These are phyloP conservation scores for Lepus americanus DNA, from an alignment of 2,113 vertebrate species.

Conservation along the genomic window DNA sequence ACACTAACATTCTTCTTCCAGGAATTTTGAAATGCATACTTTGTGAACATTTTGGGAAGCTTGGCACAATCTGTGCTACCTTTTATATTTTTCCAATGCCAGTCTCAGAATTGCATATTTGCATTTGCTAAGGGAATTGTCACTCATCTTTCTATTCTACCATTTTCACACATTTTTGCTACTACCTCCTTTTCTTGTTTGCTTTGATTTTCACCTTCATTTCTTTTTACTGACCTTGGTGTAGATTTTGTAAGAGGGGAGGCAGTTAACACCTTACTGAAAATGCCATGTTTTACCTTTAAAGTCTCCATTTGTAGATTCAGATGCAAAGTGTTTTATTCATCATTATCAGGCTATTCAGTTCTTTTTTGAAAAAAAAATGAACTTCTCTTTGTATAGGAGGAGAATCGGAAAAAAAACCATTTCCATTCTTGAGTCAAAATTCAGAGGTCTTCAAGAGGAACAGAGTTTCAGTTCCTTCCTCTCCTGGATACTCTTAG, in stretches of 20 bases:
- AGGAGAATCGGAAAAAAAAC: neutral
- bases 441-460: neutral
- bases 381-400: neutral
- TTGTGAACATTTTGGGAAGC: neutral
- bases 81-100: neutral
- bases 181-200: neutral
- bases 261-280: neutral
- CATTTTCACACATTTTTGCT: slow-evolving; percentile 7
- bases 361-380: neutral
- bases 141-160: neutral
- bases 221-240: neutral
- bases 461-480: neutral
- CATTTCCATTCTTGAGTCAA: neutral
- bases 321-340: neutral
- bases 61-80: neutral
- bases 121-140: neutral
- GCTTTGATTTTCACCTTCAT: neutral
- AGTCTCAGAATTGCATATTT: neutral
- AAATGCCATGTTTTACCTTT: slow-evolving; percentile 32
- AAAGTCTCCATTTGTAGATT: neutral
- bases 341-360: neutral
- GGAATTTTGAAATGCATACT: slow-evolving; percentile 1
- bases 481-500: neutral
- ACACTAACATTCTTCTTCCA: neutral
- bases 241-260: neutral